These are phyloP conservation scores for Smittia aterrima DNA, from an alignment of 2,888 invertebrate genomes.

Conservation along the genomic window DNA sequence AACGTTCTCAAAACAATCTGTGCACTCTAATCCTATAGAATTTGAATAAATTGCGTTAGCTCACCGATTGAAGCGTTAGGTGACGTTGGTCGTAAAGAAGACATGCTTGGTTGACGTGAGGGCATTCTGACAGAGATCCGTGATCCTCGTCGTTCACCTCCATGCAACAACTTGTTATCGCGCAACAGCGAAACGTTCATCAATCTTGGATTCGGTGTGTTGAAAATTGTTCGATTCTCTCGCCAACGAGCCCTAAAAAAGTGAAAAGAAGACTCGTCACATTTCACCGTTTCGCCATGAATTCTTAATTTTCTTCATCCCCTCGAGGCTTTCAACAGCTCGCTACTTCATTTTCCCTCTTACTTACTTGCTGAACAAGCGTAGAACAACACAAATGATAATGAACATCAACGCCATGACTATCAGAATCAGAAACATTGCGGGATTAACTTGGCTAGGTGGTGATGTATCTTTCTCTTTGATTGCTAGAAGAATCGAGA, in stretches of 20 bases:
- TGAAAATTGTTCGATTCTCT: conserved; percentile 89
- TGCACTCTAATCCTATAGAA: too few species aligned
- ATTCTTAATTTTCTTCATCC: background rate
- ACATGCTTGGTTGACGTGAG: conserved; percentile 81
- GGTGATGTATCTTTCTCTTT: conserved; percentile 62
- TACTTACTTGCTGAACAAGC: conserved; percentile 87
- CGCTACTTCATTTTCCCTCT: background rate
- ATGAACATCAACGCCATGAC: conserved; percentile 92
- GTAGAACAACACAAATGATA: conserved; percentile 87
- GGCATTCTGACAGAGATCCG: conserved; percentile 76
- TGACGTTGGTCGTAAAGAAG: conserved; percentile 77
- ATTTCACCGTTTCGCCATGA: background rate
- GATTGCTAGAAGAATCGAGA: conserved; percentile 45
- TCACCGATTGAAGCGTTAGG: conserved; percentile 56
- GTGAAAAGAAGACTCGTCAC: conserved; percentile 37
- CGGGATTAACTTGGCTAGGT: conserved; percentile 75
- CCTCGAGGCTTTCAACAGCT: too few species aligned
- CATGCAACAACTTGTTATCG: conserved; percentile 76
- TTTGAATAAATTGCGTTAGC: conserved; percentile 47
- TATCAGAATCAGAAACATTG: conserved; percentile 86
- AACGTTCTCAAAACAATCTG: too few species aligned
- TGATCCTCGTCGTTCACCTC: conserved; percentile 74
- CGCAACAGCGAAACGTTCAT: conserved; percentile 86
- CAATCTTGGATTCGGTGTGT: conserved; percentile 88
- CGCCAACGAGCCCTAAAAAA: conserved; percentile 83